phyloP scores from a whole-genome alignment of 2,888 invertebrate genomes.

The Campoplex capitator region DNA sequence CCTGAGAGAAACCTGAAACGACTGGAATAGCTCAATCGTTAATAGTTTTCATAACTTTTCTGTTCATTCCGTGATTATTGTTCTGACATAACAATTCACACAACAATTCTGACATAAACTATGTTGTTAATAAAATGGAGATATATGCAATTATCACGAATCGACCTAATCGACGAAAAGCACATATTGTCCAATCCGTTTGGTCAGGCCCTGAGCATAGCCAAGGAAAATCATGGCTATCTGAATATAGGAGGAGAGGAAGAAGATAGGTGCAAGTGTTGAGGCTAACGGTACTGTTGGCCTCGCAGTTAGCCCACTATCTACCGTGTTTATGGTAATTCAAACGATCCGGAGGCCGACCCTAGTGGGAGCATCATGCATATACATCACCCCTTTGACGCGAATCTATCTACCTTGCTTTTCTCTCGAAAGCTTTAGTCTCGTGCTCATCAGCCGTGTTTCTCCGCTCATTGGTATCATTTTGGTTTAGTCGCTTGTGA shows the following conservation, averaged over 20 bases:
- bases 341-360: constrained; percentile 75
- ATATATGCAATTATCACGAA: constrained; percentile 66
- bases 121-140: constrained; percentile 18
- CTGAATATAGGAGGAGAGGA: constrained; percentile 38
- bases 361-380: constrained; percentile 77
- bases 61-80: not conserved
- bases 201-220: constrained; percentile 66
- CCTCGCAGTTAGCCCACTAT: constrained; percentile 78
- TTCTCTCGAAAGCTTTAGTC: constrained; percentile 41
- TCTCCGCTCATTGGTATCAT: constrained; percentile 49
- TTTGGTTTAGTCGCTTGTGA: constrained; percentile 20
- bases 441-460: constrained; percentile 41
- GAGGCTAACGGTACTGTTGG: constrained; percentile 67
- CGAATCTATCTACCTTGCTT: constrained; percentile 70
- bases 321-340: constrained; percentile 81
- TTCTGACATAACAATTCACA: not conserved
- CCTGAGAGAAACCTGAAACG: too few species aligned
- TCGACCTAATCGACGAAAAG: constrained; percentile 28
- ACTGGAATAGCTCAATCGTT: not conserved
- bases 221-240: constrained; percentile 48
- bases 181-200: constrained; percentile 32
- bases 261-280: constrained; percentile 60
- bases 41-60: not conserved
- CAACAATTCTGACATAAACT: not conserved
- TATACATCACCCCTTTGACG: constrained; percentile 81